These are phyloP conservation scores for Margaritifera margaritifera DNA, from an alignment of 2,888 invertebrate species.

Conservation along the genomic window DNA sequence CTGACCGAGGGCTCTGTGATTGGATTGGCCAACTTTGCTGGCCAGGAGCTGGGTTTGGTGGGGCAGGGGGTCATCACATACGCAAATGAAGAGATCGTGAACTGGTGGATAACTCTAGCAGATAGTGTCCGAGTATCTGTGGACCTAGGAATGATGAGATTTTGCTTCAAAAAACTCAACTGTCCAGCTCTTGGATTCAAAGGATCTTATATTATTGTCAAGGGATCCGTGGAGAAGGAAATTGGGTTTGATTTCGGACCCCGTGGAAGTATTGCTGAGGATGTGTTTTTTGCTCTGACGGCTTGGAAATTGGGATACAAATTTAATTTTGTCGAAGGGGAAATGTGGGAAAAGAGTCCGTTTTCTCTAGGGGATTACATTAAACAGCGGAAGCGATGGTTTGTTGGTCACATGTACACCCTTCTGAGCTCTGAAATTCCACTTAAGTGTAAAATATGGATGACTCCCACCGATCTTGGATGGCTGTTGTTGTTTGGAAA, in stretches of 20 bases:
- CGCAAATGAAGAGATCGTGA: constrained; percentile 42
- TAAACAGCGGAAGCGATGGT: constrained; percentile 42
- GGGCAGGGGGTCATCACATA: constrained; percentile 44
- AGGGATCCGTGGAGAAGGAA: constrained; percentile 34
- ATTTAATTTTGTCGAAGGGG: constrained; percentile 42
- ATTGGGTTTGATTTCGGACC: constrained; percentile 47
- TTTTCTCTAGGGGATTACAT: constrained; percentile 38
- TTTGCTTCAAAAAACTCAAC: constrained; percentile 30
- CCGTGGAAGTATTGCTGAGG: constrained; percentile 42
- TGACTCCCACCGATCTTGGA: constrained; percentile 39
- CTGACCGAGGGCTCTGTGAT: constrained; percentile 35
- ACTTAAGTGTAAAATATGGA: constrained; percentile 35
- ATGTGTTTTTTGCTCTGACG: constrained; percentile 39
- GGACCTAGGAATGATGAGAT: constrained; percentile 42
- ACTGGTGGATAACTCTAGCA: constrained; percentile 40
- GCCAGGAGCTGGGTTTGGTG: constrained; percentile 31
- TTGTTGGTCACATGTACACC: constrained; percentile 37
- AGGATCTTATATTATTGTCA: constrained; percentile 42
- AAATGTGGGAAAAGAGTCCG: constrained; percentile 45
- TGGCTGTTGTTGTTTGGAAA: constrained; percentile 38
- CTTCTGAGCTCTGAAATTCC: constrained; percentile 36
- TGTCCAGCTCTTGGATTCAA: constrained; percentile 43
- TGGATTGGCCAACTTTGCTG: constrained; percentile 40
- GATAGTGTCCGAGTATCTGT: constrained; percentile 43
- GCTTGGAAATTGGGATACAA: constrained; percentile 38